Percentiles rank a stretch among this genome's conserved stretches.
phyloP scores from a whole-genome alignment of 2,113 vertebrate species.

The Saccopteryx bilineata region DNA sequence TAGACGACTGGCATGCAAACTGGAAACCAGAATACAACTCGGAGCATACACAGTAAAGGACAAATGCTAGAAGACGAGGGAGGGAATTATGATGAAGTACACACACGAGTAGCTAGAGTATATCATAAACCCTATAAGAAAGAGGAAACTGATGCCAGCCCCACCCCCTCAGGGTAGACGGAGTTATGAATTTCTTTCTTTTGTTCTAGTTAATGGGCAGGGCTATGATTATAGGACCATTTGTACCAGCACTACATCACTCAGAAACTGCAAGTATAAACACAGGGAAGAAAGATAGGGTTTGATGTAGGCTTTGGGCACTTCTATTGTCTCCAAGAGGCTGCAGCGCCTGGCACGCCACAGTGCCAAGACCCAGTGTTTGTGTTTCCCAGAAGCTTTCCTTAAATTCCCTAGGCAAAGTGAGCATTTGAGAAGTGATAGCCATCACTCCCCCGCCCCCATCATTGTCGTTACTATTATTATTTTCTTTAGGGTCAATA shows the following conservation, averaged over 20 bases:
- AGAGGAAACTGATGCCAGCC: neutral
- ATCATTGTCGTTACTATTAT: neutral
- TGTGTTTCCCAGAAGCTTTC: neutral
- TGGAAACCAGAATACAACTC: neutral
- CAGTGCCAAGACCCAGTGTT: too few species aligned
- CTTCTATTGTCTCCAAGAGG: neutral
- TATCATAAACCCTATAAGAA: neutral
- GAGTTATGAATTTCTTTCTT: constrained; percentile 21
- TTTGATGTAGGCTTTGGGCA: neutral
- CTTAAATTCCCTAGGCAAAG: neutral
- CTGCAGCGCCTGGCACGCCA: neutral
- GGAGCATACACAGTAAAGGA: neutral
- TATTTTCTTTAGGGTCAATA: neutral
- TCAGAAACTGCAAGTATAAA: constrained; percentile 3
- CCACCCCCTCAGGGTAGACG: neutral
- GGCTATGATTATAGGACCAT: neutral
- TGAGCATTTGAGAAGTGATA: neutral
- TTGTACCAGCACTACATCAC: neutral
- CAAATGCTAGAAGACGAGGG: neutral
- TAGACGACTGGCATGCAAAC: neutral
- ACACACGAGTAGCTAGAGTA: neutral
- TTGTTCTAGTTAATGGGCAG: neutral
- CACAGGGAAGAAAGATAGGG: neutral
- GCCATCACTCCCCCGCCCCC: neutral
- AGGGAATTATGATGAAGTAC: neutral